phyloP scores from a whole-genome alignment of 2,113 vertebrate genomes.

The Ammodytes dubius region DNA sequence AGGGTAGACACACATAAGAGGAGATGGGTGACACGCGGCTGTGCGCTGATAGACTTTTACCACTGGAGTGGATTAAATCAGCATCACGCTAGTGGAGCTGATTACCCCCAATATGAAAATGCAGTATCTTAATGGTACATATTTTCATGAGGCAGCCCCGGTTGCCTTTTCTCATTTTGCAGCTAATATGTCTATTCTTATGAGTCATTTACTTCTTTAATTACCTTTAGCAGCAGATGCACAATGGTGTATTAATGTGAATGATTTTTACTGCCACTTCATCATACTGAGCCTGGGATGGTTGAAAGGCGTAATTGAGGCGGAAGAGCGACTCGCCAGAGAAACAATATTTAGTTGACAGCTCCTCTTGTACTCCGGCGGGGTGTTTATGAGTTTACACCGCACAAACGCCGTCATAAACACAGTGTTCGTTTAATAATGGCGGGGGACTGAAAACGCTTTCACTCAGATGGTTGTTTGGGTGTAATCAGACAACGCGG shows the following conservation, averaged over 20 bases:
- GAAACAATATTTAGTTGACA: constrained; percentile 99
- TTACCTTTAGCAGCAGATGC: constrained; percentile 99
- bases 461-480: constrained; percentile 86
- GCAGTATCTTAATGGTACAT: constrained; percentile 98
- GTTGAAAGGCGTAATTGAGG: constrained; percentile 99
- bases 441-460: constrained; percentile 86
- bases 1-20: constrained; percentile 53
- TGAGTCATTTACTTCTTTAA: constrained; percentile 99
- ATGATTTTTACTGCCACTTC: constrained; percentile 99
- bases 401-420: constrained; percentile 97
- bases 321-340: constrained; percentile 96
- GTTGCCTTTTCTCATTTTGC: constrained; percentile 96
- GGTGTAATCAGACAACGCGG: constrained; percentile 53
- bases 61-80: constrained; percentile 98
- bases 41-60: constrained; percentile 96
- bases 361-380: constrained; percentile 95
- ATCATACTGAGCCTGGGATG: constrained; percentile 96
- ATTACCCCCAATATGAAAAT: constrained; percentile 96
- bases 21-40: constrained; percentile 84
- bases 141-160: constrained; percentile 96
- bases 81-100: constrained; percentile 96
- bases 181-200: constrained; percentile 99
- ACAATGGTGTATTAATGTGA: constrained; percentile 99
- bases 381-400: constrained; percentile 99
- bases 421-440: constrained; percentile 95